These are phyloP conservation scores for Neodiprion lecontei DNA, from an alignment of 1,140 invertebrate genomes.

Conservation along the genomic window DNA sequence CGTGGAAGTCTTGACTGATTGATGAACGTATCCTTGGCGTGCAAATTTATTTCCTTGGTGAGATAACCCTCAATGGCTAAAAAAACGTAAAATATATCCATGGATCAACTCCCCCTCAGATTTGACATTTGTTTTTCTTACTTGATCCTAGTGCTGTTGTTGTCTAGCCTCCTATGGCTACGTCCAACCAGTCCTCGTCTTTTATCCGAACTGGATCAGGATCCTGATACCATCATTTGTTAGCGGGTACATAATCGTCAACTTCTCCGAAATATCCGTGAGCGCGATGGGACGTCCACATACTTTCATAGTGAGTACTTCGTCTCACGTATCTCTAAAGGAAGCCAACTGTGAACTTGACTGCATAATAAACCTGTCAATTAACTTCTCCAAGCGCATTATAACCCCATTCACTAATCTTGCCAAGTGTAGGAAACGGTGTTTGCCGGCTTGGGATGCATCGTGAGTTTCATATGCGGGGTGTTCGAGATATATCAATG, in stretches of 20 bases:
- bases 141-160: not conserved
- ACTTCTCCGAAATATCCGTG: slow-evolving; percentile 15
- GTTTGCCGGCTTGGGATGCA: slow-evolving; percentile 6
- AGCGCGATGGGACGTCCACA: slow-evolving; percentile 15
- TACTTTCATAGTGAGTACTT: slow-evolving; percentile 32
- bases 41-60: not conserved
- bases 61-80: not conserved
- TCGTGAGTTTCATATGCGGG: slow-evolving; percentile 14
- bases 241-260: slow-evolving; percentile 40
- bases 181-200: not conserved
- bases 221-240: slow-evolving; percentile 39
- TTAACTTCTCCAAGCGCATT: too few relatives aligned
- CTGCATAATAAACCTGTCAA: too few relatives aligned
- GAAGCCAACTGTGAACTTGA: too few relatives aligned
- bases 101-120: too few relatives aligned
- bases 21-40: not conserved
- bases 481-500: slow-evolving; percentile 18
- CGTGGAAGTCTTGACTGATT: not conserved
- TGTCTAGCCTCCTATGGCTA: slow-evolving; percentile 1
- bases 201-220: not conserved
- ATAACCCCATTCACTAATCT: not conserved
- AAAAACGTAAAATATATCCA: too few relatives aligned
- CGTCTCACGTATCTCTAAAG: too few relatives aligned
- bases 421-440: slow-evolving; percentile 3
- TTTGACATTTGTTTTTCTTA: not conserved